A percentile compares a stretch with the other conserved stretches of the same genome.
Conservation (phyloP, 2,113 vertebrate species). For the Dasyurus viverrinus region DNA sequence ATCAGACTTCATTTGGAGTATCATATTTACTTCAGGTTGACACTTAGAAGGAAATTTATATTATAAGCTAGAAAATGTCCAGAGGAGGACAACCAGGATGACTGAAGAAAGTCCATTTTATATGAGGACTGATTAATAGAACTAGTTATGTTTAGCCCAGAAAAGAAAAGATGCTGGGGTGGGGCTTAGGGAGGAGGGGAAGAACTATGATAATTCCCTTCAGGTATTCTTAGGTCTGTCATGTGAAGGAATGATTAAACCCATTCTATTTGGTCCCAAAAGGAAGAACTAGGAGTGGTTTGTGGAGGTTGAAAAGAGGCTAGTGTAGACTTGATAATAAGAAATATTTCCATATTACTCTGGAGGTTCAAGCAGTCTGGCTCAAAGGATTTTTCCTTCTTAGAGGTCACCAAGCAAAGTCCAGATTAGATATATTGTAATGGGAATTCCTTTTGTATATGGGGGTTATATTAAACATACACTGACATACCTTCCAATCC, state of each 20-base stretch:
- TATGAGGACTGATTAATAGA: background rate
- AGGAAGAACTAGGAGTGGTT: background rate
- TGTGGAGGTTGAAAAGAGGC: background rate
- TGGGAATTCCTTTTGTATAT: background rate
- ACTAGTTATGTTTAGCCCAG: background rate
- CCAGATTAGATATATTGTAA: background rate
- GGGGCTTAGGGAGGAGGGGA: background rate
- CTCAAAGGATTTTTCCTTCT: background rate
- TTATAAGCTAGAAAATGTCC: background rate
- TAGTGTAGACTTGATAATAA: background rate
- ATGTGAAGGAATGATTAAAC: background rate
- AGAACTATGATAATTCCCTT: background rate
- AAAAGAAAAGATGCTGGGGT: background rate
- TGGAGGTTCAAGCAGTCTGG: background rate
- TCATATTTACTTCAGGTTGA: background rate
- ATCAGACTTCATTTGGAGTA: background rate
- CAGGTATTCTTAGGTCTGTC: background rate
- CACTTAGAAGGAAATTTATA: background rate
- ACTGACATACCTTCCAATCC: background rate
- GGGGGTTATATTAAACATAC: background rate
- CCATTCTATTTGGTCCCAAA: background rate
- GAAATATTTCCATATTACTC: background rate
- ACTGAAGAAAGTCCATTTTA: background rate
- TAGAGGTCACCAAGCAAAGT: background rate
- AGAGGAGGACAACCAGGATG: background rate